Base-by-base conservation (phyloP, 2,113 vertebrate genomes). In the Marmota monax region DNA sequence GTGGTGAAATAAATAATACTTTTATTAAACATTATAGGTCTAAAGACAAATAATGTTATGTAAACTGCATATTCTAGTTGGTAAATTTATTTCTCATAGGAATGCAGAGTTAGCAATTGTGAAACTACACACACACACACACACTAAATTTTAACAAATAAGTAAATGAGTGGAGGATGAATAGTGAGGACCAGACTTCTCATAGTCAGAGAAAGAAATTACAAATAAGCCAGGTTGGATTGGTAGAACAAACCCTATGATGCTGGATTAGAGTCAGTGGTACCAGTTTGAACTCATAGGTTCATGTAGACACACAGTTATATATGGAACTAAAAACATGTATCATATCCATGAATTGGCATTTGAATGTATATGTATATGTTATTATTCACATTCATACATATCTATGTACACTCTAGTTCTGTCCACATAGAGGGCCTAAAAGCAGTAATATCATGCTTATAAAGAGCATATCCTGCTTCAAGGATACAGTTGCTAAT, bases 51-150 rank as follows among this genome's bases (percentile, higher is more conserved):
- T 58, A 42, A 37, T 20, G 8, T 7, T 29, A 51, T 58, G 74
- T 69, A 74, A 78, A 63, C 10, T 48, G 42, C 73, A 29, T 67
- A 34, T 10, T 58, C 2, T 37, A 39, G 18, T 34, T 17, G 12
- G 23, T 70, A 69, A 76, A 86, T 87, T 32, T 70, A 22, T 69
- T 93, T 96, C 84, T 88, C 45, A 51, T 58, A 77, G 27, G 42
- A 42, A 39, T 65, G 70, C 12, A 65, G 23, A 9, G n/a, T 32
- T 53, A 88, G 78, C 20, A 45, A 72, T 86, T 82, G 32, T 83
- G 34, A 74, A 90, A 27, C 12, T n/a, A n/a, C 27, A 32, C 32
- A 63, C 61, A 63, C 61, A 25, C 13, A 53, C 51, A 53, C 51
- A 37, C 13, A 65, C 18, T 27, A 88, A 23, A n/a, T 12, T 45